These are phyloP conservation scores for Cromileptes altivelis DNA, from an alignment of 2,113 vertebrate genomes.

Conservation along the genomic window DNA sequence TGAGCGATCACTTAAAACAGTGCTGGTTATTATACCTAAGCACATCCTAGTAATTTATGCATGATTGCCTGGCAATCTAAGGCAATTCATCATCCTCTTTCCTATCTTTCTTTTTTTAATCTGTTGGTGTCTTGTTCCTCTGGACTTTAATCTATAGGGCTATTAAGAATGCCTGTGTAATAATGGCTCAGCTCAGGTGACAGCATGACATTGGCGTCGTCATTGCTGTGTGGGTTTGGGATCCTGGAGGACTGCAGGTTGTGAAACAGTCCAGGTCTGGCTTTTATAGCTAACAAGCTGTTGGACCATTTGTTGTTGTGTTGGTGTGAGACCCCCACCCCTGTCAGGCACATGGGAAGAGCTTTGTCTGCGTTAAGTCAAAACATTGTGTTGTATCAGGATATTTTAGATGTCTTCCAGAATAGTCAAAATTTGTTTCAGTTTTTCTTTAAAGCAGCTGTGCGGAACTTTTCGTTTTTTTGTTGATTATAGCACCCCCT, in stretches of 20 bases:
- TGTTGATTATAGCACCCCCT: no score
- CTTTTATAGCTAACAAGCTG: constrained; percentile 21
- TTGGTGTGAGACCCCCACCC: constrained; percentile 4
- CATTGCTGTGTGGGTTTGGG: constrained; percentile 62
- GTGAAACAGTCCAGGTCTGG: constrained; percentile 24
- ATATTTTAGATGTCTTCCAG: neutral
- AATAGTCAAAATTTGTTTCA: neutral
- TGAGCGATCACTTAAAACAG: constrained; percentile 81
- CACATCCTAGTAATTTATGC: constrained; percentile 86
- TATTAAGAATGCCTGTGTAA: constrained; percentile 81
- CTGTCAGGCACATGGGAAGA: constrained; percentile 17
- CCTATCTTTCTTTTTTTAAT: constrained; percentile 87
- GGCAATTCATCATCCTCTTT: constrained; percentile 84
- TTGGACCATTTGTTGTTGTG: constrained; percentile 10
- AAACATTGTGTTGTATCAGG: constrained; percentile 5
- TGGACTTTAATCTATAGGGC: constrained; percentile 85
- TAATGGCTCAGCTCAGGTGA: constrained; percentile 80
- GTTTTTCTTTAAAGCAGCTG: neutral
- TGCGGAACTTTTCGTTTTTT: no score
- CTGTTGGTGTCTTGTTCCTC: constrained; percentile 83
- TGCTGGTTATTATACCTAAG: constrained; percentile 82
- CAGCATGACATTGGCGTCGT: constrained; percentile 78
- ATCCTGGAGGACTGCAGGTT: constrained; percentile 37
- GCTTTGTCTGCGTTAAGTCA: neutral
- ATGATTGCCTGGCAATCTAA: constrained; percentile 83